Base-by-base conservation (phyloP, 2,113 vertebrate genomes). In the Epinephelus fuscoguttatus region DNA sequence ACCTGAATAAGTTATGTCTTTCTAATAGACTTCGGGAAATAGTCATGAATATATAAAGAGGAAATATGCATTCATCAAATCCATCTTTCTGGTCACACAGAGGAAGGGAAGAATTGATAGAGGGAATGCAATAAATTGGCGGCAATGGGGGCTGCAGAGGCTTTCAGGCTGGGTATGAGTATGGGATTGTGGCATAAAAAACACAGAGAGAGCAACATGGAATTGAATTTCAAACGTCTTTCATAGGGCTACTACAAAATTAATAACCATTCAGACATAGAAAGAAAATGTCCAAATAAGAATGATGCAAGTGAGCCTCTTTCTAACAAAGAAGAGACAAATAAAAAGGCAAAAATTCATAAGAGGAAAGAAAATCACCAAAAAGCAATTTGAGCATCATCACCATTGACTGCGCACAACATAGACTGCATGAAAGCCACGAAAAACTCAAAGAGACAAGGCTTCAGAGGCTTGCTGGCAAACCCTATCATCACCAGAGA, bases 21-120 rank as follows among this genome's bases (percentile, higher is more conserved):
- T 80, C 23, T 80, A 73, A 90, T 87, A 75, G 84, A 87, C 80
- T 55, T 66, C 21, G 50, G 85, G 84, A 80, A 92, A 81, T 63
- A 85, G 63, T 81, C 81, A 90, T 90, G 81, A 92, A 91, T 90
- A 83, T 84, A 82, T 90, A 79, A 79, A 79, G 66, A 15, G 45
- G 76, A 53, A 52, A 87, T 67, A 60, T 75, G 64, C 62, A 86
- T 80, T 78, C 77, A 88, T 88, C 78, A 86, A 88, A 90, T 84
- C 14, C 37, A 69, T 74, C 75, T 88, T 78, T 81, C 60, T 63
- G 57, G 64, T 82, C 80, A 63, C 73, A 86, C 61, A 55, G 40
- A 27, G 33, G 71, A 80, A 4, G 23, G 27, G 30, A 52, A 23
- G 27, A 30, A 78, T 15, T 64, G 62, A 78, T 63, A 4, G 52